phyloP scores from a whole-genome alignment of 2,888 invertebrate species.

The Melanophora roralis region DNA sequence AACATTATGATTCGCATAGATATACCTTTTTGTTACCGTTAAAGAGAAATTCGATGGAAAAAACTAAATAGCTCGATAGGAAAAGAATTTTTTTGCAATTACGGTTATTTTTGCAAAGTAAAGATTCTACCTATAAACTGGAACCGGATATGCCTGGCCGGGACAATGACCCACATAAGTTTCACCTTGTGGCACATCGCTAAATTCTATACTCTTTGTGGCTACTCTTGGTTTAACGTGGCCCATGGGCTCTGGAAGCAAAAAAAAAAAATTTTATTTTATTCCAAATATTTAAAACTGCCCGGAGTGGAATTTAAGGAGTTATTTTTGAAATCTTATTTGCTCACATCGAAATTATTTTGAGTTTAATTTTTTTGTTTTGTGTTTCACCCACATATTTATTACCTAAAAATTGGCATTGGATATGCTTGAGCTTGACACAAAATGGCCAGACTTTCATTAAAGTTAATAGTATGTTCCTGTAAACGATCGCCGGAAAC shows the following conservation, averaged over 20 bases:
- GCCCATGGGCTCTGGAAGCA: slow-evolving; percentile 73
- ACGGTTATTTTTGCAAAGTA: too few species aligned
- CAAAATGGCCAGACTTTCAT: slow-evolving; percentile 81
- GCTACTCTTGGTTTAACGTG: slow-evolving; percentile 74
- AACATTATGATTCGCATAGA: too few species aligned
- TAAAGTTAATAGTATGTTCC: slow-evolving; percentile 77
- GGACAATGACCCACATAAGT: slow-evolving; percentile 79
- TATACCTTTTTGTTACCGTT: too few species aligned
- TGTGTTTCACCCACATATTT: too few species aligned
- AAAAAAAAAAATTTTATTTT: neutral
- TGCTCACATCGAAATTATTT: too few species aligned
- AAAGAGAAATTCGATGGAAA: too few species aligned
- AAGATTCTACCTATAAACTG: slow-evolving; percentile 81
- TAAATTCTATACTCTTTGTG: slow-evolving; percentile 74
- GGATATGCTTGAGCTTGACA: slow-evolving; percentile 88
- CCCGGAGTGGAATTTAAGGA: too few species aligned
- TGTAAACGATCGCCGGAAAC: slow-evolving; percentile 80
- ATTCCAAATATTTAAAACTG: slow-evolving; percentile 21
- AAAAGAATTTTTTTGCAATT: too few species aligned
- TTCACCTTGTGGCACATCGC: slow-evolving; percentile 67
- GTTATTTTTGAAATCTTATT: too few species aligned
- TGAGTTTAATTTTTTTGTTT: too few species aligned
- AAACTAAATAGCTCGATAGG: too few species aligned
- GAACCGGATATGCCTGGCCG: slow-evolving; percentile 84
- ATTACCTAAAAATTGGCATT: slow-evolving; percentile 86